Percentiles rank a stretch among this genome's conserved stretches.
Evolutionary conservation across 2,797 vertebrate species (phyloP).

Genomic region (Tapera naevia): DNA sequence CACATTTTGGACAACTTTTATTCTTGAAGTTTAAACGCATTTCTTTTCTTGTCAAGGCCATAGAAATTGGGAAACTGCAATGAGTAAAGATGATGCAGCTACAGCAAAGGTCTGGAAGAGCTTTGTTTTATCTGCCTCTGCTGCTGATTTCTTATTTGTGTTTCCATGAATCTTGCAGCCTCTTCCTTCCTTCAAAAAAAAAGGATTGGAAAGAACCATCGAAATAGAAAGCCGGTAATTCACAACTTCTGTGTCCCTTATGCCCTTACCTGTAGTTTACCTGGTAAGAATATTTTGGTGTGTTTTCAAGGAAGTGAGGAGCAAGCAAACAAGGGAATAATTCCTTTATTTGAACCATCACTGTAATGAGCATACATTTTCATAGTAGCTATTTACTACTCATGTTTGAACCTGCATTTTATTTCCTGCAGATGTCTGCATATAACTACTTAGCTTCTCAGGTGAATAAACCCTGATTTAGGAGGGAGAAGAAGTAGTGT

Average conservation of each 20-base stretch:
- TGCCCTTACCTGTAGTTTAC: background rate
- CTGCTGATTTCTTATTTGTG: background rate
- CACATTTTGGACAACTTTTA: background rate
- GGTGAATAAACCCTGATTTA: background rate
- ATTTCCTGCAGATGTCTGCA: background rate
- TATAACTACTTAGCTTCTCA: slow-evolving; percentile 17
- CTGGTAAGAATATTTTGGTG: background rate
- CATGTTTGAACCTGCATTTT: slow-evolving; percentile 35
- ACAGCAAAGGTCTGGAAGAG: background rate
- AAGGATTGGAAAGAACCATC: background rate
- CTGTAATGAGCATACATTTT: background rate
- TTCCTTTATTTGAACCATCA: slow-evolving; percentile 12
- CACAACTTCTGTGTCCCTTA: background rate
- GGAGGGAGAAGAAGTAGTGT: background rate
- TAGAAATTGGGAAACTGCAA: background rate
- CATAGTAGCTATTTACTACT: slow-evolving; percentile 5
- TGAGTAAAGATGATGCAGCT: background rate
- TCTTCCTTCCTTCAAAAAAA: background rate
- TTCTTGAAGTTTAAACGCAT: background rate
- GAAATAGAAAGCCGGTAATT: background rate
- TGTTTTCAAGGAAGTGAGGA: background rate
- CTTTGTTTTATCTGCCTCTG: background rate
- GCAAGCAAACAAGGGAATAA: background rate
- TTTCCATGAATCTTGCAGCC: background rate
- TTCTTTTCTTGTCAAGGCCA: background rate